Conservation (phyloP, 2,888 invertebrate species). For the Blastobasis adustella region DNA sequence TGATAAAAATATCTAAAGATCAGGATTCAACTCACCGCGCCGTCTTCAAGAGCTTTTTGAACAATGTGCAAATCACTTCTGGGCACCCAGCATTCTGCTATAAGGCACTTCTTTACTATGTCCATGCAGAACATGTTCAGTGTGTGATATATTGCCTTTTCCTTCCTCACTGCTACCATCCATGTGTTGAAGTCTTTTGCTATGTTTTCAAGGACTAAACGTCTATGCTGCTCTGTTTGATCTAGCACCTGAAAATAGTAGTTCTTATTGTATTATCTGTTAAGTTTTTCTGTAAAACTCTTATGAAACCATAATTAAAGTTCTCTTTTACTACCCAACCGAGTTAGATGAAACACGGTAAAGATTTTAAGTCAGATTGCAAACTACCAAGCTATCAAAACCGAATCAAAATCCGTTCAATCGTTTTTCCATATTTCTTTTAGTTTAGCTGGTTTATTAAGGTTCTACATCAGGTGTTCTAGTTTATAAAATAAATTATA, state of each 20-base stretch:
- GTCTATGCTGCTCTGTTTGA: slow-evolving; percentile 91
- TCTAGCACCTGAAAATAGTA: slow-evolving; percentile 78
- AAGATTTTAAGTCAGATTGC: no score
- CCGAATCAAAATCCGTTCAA: no score
- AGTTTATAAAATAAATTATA: no score
- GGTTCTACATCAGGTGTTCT: no score
- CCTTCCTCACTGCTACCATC: slow-evolving; percentile 89
- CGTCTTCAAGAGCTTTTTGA: slow-evolving; percentile 85
- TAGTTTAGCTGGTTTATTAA: no score
- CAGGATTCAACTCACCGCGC: slow-evolving; percentile 74
- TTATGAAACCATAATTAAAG: no score
- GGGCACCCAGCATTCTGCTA: slow-evolving; percentile 94
- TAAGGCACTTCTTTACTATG: slow-evolving; percentile 91
- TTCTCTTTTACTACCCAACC: no score
- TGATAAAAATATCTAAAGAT: no score
- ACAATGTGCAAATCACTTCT: slow-evolving; percentile 80
- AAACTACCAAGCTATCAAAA: no score
- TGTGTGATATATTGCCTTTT: slow-evolving; percentile 96
- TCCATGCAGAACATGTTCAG: slow-evolving; percentile 95
- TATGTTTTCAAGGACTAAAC: slow-evolving; percentile 87
- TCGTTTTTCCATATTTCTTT: no score
- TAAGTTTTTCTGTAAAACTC: no score
- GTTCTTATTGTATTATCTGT: neutral
- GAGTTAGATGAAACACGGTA: no score
- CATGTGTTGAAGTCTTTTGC: slow-evolving; percentile 91